phyloP scores from a whole-genome alignment of 2,113 vertebrate species.

The Odocoileus hemionus region DNA sequence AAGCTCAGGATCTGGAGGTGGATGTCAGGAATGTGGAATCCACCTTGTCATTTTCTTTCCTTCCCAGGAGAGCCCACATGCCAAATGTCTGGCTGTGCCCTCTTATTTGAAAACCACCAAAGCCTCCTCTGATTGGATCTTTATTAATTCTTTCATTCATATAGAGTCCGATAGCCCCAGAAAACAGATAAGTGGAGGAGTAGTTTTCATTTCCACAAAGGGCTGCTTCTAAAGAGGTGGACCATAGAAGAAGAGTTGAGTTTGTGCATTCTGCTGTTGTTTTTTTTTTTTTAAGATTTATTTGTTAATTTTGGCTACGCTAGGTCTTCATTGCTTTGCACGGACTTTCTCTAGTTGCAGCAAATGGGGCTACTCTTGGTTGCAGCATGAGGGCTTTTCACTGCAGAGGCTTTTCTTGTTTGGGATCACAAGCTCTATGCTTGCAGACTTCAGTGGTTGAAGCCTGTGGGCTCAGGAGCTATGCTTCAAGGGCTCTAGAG shows the following conservation, averaged over 20 bases:
- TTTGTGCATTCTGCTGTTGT: neutral
- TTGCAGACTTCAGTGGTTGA: neutral
- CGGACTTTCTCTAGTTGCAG: neutral
- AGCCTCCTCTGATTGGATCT: neutral
- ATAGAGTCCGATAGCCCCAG: neutral
- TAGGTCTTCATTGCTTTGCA: neutral
- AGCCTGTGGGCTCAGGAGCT: neutral
- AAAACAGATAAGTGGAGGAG: neutral
- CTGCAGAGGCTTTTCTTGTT: neutral
- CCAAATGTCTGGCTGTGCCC: neutral
- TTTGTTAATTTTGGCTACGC: neutral
- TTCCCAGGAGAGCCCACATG: neutral
- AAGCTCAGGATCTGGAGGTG: neutral
- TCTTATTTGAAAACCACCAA: neutral
- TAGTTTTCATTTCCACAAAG: neutral
- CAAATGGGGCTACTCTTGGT: neutral
- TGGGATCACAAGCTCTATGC: neutral
- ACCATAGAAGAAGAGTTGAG: neutral
- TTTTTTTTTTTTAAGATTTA: neutral
- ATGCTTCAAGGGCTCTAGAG: neutral
- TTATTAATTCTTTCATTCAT: neutral
- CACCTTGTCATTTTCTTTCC: neutral
- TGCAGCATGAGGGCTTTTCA: neutral
- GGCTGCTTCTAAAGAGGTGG: neutral
- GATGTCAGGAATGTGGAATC: neutral